Evolutionary conservation across 1,140 invertebrate species (phyloP), one percentile per base, ranked within the genome.

Genomic region (Drosophila kurseongensis): DNA sequence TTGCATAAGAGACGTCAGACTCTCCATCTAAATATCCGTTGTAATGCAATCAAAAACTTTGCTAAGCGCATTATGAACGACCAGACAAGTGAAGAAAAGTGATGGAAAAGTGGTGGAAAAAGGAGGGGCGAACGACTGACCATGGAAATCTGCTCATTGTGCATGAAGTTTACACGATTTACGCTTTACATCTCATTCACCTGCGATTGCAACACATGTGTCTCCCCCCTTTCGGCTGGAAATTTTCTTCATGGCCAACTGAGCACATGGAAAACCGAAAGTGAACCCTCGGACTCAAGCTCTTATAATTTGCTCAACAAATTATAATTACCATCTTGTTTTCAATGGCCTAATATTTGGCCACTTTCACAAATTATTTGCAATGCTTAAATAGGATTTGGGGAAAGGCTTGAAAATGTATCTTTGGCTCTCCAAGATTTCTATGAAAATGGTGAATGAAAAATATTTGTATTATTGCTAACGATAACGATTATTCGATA

Each of bases 91-190:
- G 60, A 4, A 36, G 72, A 50, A 67, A 61, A 51, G 62, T 56
- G 42, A 18, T 32, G 32, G 55, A 36, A 32, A n/a, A 65, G 55
- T 42, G 44, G 18, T 45, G 8, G 67, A 58, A 55, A 45, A 41
- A 44, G 9, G 38, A 6, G 29, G 29, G 16, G 60, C 51, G 13
- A 77, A 32, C 73, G 79, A 48, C 59, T 75, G 75, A 59, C 56
- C 82, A 82, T 84, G 75, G 72, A 51, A 36, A 59, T 62, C 63
- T 86, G 82, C 62, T 86, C 84, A 86, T 65, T 76, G 79, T 83
- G 75, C 83, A 86, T 88, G 83, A 86, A 88, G 83, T 77, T 86
- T 68, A 88, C 83, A 86, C 66, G 69, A 71, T 68, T 66, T 80
- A 78, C 38, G 59, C 56, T 47, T 72, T 72, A 71, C 65, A 71